Conservation (phyloP, 1,140 invertebrate species). For the Cydia fagiglandana region DNA sequence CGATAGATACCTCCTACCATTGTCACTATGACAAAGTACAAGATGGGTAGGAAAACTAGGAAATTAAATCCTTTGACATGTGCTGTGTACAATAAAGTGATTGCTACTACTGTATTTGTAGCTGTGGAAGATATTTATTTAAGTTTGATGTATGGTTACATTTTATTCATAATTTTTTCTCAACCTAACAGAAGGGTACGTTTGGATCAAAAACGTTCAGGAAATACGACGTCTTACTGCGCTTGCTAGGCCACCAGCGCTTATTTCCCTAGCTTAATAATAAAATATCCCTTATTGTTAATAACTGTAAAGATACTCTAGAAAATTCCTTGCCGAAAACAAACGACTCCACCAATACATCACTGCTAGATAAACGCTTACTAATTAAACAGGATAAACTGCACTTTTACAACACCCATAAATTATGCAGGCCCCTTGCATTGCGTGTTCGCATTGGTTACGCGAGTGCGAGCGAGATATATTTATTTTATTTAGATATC, state of each 20-base stretch:
- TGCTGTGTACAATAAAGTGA: no score
- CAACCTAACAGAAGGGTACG: background rate
- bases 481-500: no score
- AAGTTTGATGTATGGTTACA: no score
- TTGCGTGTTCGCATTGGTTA: background rate
- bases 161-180: no score
- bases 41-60: background rate
- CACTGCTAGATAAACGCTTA: background rate
- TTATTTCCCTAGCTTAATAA: no score
- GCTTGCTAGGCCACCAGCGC: no score
- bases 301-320: background rate
- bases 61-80: no score
- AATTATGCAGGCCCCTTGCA: constrained; percentile 12
- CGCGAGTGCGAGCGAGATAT: background rate
- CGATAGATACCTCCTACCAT: no score
- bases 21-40: no score
- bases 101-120: no score
- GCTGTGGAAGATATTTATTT: background rate
- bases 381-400: constrained; percentile 4
- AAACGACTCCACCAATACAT: background rate
- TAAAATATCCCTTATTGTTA: background rate
- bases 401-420: background rate
- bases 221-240: no score
- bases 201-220: no score
- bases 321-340: background rate